Conservation (phyloP, 1,140 invertebrate species). For the Piezodorus guildinii region DNA sequence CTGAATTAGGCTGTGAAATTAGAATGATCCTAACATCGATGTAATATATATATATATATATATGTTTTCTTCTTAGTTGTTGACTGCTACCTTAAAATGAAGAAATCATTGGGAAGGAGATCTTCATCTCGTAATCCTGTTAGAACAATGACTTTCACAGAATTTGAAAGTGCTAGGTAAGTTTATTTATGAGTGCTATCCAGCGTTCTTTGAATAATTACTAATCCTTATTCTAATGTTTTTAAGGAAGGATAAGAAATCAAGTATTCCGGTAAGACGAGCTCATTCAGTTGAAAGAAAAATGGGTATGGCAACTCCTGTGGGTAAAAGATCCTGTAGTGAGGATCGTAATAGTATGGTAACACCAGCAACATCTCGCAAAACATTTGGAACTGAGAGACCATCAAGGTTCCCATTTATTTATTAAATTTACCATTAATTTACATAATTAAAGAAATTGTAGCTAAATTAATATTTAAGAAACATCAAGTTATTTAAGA, state of each 20-base stretch:
- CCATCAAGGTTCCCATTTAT: not conserved
- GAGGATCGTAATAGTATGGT: conserved; percentile 3
- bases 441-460: too few relatives aligned
- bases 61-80: too few relatives aligned
- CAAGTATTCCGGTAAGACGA: not conserved
- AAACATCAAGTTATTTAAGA: too few relatives aligned
- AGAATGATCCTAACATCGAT: too few relatives aligned
- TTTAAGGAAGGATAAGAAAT: not conserved
- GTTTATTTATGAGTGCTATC: too few relatives aligned
- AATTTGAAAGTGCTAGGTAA: too few relatives aligned
- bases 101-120: not conserved
- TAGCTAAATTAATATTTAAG: too few relatives aligned
- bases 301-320: not conserved
- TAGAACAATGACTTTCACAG: too few relatives aligned
- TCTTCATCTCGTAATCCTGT: not conserved
- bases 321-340: not conserved
- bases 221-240: not conserved
- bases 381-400: not conserved
- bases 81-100: not conserved
- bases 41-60: too few relatives aligned
- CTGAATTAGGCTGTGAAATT: too few relatives aligned
- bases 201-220: too few relatives aligned
- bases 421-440: too few relatives aligned
- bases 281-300: not conserved
- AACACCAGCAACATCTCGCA: not conserved